Conservation (phyloP, 2,113 vertebrate species). For the Microcebus jonahi region DNA sequence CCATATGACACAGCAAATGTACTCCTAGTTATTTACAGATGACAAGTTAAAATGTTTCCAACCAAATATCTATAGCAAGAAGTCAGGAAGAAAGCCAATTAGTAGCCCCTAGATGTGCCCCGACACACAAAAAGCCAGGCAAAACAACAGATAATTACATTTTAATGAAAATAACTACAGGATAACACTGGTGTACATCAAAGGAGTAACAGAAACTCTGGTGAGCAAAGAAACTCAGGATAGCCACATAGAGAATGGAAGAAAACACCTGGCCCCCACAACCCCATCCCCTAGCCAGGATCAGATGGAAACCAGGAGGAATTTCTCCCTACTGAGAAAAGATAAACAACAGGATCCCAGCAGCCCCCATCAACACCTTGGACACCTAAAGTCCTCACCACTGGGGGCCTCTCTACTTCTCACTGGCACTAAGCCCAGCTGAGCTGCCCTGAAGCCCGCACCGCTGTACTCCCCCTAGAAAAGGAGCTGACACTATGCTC, state of each 20-base stretch:
- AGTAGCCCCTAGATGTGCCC: not conserved
- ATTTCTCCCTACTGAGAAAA: not conserved
- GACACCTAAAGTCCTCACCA: not conserved
- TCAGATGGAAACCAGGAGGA: not conserved
- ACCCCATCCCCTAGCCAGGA: not conserved
- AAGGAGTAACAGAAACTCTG: not conserved
- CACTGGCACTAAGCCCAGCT: not conserved
- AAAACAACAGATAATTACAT: not conserved
- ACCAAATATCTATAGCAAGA: not conserved
- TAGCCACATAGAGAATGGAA: not conserved
- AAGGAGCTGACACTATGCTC: not conserved
- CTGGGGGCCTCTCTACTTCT: not conserved
- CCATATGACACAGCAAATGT: not conserved
- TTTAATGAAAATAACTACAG: not conserved
- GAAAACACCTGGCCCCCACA: not conserved
- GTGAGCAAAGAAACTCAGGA: not conserved
- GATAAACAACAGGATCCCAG: not conserved
- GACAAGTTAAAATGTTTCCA: not conserved
- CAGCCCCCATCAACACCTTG: not conserved
- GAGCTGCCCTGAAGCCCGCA: not conserved
- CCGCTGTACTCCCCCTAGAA: not conserved
- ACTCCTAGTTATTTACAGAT: not conserved
- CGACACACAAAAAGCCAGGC: not conserved
- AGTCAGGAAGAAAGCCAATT: not conserved
- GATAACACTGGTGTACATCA: not conserved